These are phyloP conservation scores for Benitochromis conjunctus DNA, from an alignment of 2,113 vertebrate genomes.

Conservation along the genomic window DNA sequence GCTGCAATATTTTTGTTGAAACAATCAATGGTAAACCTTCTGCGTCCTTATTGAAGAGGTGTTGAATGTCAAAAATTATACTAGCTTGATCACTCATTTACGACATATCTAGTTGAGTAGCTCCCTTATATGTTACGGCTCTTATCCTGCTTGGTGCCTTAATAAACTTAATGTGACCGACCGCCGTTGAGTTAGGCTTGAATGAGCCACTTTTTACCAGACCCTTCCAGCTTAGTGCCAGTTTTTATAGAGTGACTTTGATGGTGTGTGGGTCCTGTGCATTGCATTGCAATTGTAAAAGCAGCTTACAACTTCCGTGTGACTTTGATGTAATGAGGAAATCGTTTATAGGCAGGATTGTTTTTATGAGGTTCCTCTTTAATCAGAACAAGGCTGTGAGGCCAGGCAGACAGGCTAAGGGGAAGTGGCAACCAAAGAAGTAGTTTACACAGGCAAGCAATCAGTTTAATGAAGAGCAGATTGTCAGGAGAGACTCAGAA, in stretches of 20 bases:
- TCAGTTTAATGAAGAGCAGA: slow-evolving; percentile 67
- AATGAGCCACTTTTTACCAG: background rate
- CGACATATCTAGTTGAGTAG: background rate
- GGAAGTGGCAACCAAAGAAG: slow-evolving; percentile 4
- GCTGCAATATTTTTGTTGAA: background rate
- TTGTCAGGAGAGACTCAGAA: slow-evolving; percentile 21
- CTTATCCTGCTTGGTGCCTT: background rate
- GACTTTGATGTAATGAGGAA: slow-evolving; percentile 74
- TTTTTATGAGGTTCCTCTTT: slow-evolving; percentile 66
- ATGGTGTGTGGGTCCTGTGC: background rate
- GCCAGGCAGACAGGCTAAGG: background rate
- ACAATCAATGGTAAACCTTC: background rate
- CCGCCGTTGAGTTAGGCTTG: background rate
- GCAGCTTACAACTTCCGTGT: slow-evolving; percentile 59
- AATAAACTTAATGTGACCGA: background rate
- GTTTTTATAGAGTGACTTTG: background rate
- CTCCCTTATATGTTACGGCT: background rate
- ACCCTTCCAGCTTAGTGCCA: background rate
- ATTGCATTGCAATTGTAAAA: slow-evolving; percentile 28
- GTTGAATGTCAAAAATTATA: background rate
- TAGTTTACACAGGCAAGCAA: slow-evolving; percentile 33
- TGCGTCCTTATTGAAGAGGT: background rate
- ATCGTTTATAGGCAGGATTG: slow-evolving; percentile 50
- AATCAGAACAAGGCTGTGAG: slow-evolving; percentile 56
- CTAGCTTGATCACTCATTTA: background rate